phyloP scores from a whole-genome alignment of 2,797 vertebrate species.

The Eulemur albifrons region DNA sequence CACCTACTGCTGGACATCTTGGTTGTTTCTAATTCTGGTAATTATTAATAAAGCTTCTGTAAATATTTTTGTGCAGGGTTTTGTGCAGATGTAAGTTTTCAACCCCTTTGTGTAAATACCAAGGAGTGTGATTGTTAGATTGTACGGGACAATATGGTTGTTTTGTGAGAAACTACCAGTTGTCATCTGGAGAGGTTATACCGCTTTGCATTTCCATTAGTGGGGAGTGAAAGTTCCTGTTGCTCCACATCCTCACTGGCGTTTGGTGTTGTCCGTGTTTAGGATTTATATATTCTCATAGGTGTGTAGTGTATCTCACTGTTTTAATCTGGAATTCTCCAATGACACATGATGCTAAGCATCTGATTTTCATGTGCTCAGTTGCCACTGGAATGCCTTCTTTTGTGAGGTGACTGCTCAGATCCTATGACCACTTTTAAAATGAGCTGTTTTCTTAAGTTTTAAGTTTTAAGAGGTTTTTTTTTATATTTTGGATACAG shows the following conservation, averaged over 20 bases:
- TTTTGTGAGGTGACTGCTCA: background rate
- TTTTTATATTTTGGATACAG: background rate
- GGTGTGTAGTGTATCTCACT: background rate
- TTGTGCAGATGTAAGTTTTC: background rate
- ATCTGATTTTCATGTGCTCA: background rate
- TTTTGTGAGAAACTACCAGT: background rate
- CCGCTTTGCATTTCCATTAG: background rate
- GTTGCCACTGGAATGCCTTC: background rate
- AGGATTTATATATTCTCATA: background rate
- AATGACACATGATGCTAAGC: background rate
- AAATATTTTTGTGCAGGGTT: background rate
- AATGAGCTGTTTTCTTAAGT: background rate
- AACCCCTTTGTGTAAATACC: background rate
- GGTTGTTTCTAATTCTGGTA: background rate
- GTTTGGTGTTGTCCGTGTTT: background rate
- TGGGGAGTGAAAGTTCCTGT: background rate
- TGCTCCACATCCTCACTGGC: background rate
- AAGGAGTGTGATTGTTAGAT: background rate
- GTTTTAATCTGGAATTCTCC: background rate
- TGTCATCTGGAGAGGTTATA: background rate
- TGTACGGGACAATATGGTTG: background rate
- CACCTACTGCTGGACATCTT: background rate
- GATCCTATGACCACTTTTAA: background rate
- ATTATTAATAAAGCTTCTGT: background rate
- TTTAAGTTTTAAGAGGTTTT: background rate